Base-by-base conservation (phyloP, 2,888 invertebrate species). In the Lissocephala sabroskyi region DNA sequence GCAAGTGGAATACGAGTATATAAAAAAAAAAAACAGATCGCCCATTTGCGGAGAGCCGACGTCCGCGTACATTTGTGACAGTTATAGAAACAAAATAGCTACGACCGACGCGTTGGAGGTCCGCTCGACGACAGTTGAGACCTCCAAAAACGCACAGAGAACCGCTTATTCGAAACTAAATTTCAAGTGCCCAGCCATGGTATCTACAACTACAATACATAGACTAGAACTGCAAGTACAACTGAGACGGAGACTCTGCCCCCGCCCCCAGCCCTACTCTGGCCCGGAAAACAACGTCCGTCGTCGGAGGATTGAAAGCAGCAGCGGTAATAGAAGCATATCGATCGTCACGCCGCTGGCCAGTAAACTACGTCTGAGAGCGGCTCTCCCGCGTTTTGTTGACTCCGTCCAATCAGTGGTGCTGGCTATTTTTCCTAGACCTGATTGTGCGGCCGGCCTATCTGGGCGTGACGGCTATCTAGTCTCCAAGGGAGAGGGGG, bases 91-190 rank as follows among this genome's bases (percentile, higher is more conserved):
- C 30, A 14, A 16, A 30, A 28, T 45, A 50, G 17, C 43, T 18
- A 37, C 11, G 19, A 37, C n/a, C 1, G 29, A 11, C 36, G 4
- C 4, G 17, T 5, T n/a, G n/a, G 1, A 19, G 13, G 10, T 2
- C 41, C 17, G 10, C n/a, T 14, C 41, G 41, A 29, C 37, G 23
- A 37, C 37, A 37, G 19, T 17, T 41, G 48, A 52, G 45, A 45
- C 48, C 49, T 35, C 45, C 42, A 42, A 41, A 54, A 18, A 19
- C 26, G 19, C n/a, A 23, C 7, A 23, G 7, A 23, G 7, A 3
- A 67, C 56, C 67, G 76, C 75, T 68, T 68, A 67, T 51, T 47
- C 49, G 13, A n/a, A n/a, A 62, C 39, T 65, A 73, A 62, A 59
- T 62, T 41, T 35, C 50, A 58, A 56, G 71, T n/a, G n/a, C n/a